Evolutionary conservation across 2,113 vertebrate genomes (phyloP).

Genomic region (Nerophis lumbriciformis): DNA sequence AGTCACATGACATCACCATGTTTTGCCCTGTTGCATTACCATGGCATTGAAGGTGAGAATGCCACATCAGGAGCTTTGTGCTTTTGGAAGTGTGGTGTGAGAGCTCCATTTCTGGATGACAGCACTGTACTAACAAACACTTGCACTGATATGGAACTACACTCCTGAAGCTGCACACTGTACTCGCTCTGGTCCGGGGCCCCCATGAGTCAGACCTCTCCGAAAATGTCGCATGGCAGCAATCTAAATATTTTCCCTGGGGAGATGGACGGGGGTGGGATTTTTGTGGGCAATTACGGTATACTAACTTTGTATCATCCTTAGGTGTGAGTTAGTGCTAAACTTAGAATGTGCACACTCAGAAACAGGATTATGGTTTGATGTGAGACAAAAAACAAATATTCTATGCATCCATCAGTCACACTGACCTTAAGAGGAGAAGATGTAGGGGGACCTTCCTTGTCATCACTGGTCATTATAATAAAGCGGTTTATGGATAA

Average conservation of each 20-base stretch:
- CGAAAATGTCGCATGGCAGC: slow-evolving; percentile 12
- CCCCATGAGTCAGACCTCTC: slow-evolving; percentile 15
- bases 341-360: slow-evolving; percentile 4
- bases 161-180: slow-evolving; percentile 23
- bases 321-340: neutral
- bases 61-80: slow-evolving; percentile 25
- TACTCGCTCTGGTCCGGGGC: slow-evolving; percentile 19
- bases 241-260: slow-evolving; percentile 11
- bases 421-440: neutral
- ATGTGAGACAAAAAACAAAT: slow-evolving; percentile 26
- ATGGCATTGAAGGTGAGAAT: slow-evolving; percentile 30
- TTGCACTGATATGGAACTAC: slow-evolving; percentile 48
- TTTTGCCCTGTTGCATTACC: slow-evolving; percentile 32
- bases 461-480: neutral
- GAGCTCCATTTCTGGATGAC: slow-evolving; percentile 47
- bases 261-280: slow-evolving; percentile 7
- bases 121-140: slow-evolving; percentile 50
- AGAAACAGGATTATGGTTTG: slow-evolving; percentile 5
- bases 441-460: neutral
- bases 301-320: neutral
- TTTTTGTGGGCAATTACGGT: slow-evolving; percentile 14
- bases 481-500: too few species aligned
- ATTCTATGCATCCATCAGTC: slow-evolving; percentile 27
- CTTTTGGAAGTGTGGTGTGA: slow-evolving; percentile 52
- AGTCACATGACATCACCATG: slow-evolving; percentile 1